These are phyloP conservation scores for Lysiphlebus fabarum DNA, from an alignment of 1,140 invertebrate species.

Conservation along the genomic window DNA sequence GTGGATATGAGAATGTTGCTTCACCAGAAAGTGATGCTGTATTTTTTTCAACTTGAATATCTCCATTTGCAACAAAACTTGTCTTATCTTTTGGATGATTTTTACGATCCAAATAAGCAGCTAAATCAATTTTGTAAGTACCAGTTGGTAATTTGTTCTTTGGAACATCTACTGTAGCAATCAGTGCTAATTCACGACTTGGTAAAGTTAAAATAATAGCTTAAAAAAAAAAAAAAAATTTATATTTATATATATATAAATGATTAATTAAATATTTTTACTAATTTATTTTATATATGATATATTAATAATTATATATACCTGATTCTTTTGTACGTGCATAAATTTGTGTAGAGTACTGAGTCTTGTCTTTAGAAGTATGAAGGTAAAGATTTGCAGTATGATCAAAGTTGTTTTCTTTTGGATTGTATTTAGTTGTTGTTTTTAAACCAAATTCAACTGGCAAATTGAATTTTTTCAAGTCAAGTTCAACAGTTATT, in stretches of 20 bases:
- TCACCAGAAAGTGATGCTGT: slow-evolving; percentile 55
- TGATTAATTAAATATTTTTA: too few relatives aligned
- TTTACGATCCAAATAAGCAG: slow-evolving; percentile 68
- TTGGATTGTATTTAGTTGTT: slow-evolving; percentile 54
- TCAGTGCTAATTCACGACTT: slow-evolving; percentile 62
- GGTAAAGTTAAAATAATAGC: slow-evolving; percentile 63
- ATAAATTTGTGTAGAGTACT: slow-evolving; percentile 67
- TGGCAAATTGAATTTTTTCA: slow-evolving; percentile 67
- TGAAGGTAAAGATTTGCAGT: slow-evolving; percentile 67
- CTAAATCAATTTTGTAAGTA: slow-evolving; percentile 54
- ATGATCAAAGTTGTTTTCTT: slow-evolving; percentile 61
- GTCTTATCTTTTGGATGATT: slow-evolving; percentile 66
- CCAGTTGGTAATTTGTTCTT: slow-evolving; percentile 39
- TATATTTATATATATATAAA: too few relatives aligned
- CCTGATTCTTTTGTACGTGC: slow-evolving; percentile 59
- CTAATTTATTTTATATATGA: too few relatives aligned
- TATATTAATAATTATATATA: slow-evolving; percentile 32
- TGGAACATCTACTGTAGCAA: slow-evolving; percentile 50
- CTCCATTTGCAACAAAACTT: slow-evolving; percentile 50
- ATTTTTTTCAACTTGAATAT: slow-evolving; percentile 54
- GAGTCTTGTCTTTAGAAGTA: slow-evolving; percentile 61
- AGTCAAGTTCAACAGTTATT: slow-evolving; percentile 61
- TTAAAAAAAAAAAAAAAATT: slow-evolving; percentile 29
- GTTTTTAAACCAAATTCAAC: slow-evolving; percentile 69
- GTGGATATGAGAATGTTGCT: slow-evolving; percentile 64